Percentiles rank a stretch among this genome's conserved stretches.
Conservation (phyloP, 30 jellyfish, hydroid and myxozoan species). For the Aurelia sp. region DNA sequence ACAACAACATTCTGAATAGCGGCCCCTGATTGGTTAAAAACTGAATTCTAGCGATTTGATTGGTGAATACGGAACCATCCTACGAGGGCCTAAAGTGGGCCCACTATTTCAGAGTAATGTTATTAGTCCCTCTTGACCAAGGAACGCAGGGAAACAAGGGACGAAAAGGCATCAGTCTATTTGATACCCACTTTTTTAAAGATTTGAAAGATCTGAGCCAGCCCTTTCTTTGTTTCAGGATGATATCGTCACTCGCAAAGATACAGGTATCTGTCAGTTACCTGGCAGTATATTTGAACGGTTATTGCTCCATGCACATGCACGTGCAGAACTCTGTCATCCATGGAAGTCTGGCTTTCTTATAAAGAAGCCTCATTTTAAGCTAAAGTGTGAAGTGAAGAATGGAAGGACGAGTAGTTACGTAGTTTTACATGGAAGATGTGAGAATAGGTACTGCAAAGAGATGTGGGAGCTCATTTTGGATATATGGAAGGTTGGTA, state of each 20-base stretch:
- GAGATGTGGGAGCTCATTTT: conserved; percentile 35
- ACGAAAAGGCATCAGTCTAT: too few species aligned
- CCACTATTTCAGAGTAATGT: too few species aligned
- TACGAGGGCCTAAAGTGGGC: too few species aligned
- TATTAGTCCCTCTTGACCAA: too few species aligned
- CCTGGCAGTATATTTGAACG: conserved; percentile 44
- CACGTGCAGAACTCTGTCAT: conserved; percentile 31
- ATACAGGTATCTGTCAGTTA: conserved; percentile 3
- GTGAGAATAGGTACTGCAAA: not conserved
- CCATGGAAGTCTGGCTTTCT: conserved; percentile 67
- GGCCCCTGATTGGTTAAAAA: too few species aligned
- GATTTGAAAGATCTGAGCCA: too few species aligned
- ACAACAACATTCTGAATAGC: too few species aligned
- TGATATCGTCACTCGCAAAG: conserved; percentile 20
- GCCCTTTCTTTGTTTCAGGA: conserved; percentile 1
- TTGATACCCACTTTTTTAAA: too few species aligned
- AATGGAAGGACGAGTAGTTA: conserved; percentile 17
- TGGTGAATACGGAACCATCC: too few species aligned
- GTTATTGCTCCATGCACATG: conserved; percentile 25
- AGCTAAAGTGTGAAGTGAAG: conserved; percentile 15
- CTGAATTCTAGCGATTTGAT: too few species aligned
- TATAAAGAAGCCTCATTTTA: not conserved
- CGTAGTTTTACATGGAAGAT: conserved; percentile 38
- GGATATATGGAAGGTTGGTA: conserved; percentile 28
- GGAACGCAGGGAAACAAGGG: too few species aligned